Base-by-base conservation (phyloP, 2,113 vertebrate species). In the Ornithorhynchus anatinus region DNA sequence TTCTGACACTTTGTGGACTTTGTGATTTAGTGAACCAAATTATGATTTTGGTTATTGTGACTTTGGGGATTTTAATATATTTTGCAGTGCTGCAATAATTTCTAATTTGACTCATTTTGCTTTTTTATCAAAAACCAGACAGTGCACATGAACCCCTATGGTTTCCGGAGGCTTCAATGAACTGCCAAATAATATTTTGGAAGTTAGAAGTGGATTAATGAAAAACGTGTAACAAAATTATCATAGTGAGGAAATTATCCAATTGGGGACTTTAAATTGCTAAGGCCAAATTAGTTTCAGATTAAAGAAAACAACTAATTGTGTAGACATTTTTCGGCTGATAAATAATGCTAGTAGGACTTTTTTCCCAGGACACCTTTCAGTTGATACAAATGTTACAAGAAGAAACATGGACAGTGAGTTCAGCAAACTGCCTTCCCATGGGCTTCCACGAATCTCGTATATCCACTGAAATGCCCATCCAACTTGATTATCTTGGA, bases 181-280 rank as follows among this genome's bases (percentile, higher is more conserved):
- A 65, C 79, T 75, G 84, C 85, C 87, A 89, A 88, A 88, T 77
- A 88, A 84, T 73, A 82, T 88, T 83, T 79, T 32, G 71, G 75
- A 84, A 89, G 64, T 87, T 88, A 69, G 84, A 74, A 89, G 71
- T 88, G 84, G 80, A 90, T 89, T 90, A 92, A 89, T 91, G 90
- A 90, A 91, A 91, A 90, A 58, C 84, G 86, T 87, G 77, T 90
- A 89, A 83, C 74, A 90, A 88, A 90, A 92, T 89, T 79, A 88
- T 60, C 66, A 59, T 80, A 79, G 62, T 57, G 71, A 88, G 76
- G 59, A 84, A 91, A 88, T 79, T 56, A 87, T 86, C 37, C 87
- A 89, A 63, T 81, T 51, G 77, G 87, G 79, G 80, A 67, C 69
- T 84, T 82, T 86, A 79, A 91, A 70, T 67, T 72, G 56, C 64